Percentiles rank a stretch among this genome's conserved stretches.
Evolutionary conservation across 1,140 invertebrate genomes (phyloP).

Genomic region (Magallana gigas): DNA sequence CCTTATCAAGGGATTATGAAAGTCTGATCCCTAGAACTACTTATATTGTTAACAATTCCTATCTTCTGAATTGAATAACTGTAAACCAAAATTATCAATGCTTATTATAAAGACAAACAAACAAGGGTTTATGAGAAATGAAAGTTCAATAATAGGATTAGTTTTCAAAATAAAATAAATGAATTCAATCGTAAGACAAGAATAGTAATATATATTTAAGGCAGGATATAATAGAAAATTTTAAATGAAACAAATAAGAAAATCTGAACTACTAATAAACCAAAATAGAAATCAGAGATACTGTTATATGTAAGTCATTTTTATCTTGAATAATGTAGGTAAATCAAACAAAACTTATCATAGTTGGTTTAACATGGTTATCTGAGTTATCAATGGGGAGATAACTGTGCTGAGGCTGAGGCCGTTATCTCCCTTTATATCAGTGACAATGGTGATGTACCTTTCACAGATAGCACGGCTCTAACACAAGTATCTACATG

Average conservation of each 20-base stretch:
- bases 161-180: neutral
- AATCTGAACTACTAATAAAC: too few species aligned
- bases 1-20: constrained; percentile 1
- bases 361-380: neutral
- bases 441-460: constrained; percentile 19
- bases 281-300: too few species aligned
- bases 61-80: constrained; percentile 7
- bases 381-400: constrained; percentile 13
- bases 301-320: neutral
- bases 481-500: constrained; percentile 17
- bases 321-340: constrained; percentile 19
- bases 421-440: constrained; percentile 13
- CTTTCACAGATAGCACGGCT: neutral
- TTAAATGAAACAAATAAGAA: too few species aligned
- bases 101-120: constrained; percentile 30
- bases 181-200: neutral
- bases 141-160: neutral
- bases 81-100: constrained; percentile 31
- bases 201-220: too few species aligned
- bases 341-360: constrained; percentile 26
- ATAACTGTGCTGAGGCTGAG: neutral
- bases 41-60: neutral
- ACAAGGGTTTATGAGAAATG: neutral
- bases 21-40: constrained; percentile 9
- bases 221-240: too few species aligned